Base-by-base conservation (phyloP, 2,888 invertebrate genomes). In the Himalopsyche japonica region DNA sequence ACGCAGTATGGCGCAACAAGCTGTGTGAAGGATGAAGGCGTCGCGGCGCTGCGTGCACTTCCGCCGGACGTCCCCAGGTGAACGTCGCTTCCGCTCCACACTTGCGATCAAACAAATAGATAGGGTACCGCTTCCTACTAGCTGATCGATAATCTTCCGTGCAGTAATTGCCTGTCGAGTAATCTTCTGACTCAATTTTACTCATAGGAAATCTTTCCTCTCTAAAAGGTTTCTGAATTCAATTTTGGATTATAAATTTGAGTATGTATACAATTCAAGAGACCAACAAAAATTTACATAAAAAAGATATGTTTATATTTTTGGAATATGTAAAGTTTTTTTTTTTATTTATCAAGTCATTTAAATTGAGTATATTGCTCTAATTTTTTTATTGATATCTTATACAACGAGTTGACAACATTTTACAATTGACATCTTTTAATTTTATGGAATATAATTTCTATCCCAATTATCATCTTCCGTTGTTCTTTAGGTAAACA, bases 21-120 rank as follows among this genome's bases (percentile, higher is more conserved):
- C 34, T 18, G 18, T 27, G 3, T 34, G 76, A 27, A 76, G 18
- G 76, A 76, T 76, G 76, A n/a, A 18, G 76, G 32, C 76, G 76
- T 34, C 27, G 34, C 76, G 34, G 76, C 76, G 30, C 76, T 76
- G 76, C 76, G 76, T 76, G 30, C 20, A 32, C 34, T 76, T 76
- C 76, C 76, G 76, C 76, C 76, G 76, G 76, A 76, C 8, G 34
- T 76, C 32, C 32, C 76, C 76, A 76, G 76, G 76, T 76, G 76
- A 34, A n/a, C 32, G 15, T 27, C 32, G 32, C 76, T 76, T 76
- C 76, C 76, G 76, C n/a, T 76, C n/a, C 32, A 76, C 30, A 34
- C 76, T 76, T n/a, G 76, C 76, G 30, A 76, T 76, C 30, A 76
- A 76, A 76, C 76, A 76, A 76, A 76, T 76, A 76, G 76, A 76